These are phyloP conservation scores for Indicator indicator DNA, from an alignment of 2,113 vertebrate genomes.

Conservation along the genomic window DNA sequence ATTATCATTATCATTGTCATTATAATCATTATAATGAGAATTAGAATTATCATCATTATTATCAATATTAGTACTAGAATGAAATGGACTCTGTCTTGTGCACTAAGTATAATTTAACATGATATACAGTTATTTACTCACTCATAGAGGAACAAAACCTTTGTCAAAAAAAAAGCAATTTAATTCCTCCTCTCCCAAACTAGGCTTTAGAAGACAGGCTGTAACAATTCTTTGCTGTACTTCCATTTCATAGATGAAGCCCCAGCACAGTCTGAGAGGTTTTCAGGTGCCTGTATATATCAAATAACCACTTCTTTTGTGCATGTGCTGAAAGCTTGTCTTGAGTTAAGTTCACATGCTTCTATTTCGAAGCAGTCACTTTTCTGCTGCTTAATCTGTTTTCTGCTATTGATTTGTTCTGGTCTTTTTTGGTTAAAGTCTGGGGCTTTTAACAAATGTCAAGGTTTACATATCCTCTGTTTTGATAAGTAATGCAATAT, in stretches of 20 bases:
- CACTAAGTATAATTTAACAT: constrained; percentile 58
- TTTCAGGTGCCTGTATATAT: constrained; percentile 31
- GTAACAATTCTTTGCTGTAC: background rate
- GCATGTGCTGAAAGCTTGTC: constrained; percentile 63
- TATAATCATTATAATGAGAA: no score
- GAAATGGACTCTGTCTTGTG: constrained; percentile 43
- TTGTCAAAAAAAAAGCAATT: constrained; percentile 50
- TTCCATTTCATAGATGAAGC: constrained; percentile 5
- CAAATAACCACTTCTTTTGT: constrained; percentile 18
- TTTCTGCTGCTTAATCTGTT: constrained; percentile 71
- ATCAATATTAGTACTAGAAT: constrained; percentile 31
- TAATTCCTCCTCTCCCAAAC: background rate
- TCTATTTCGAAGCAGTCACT: constrained; percentile 62
- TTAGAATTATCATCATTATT: no score
- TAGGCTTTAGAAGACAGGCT: background rate
- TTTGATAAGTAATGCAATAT: constrained; percentile 83
- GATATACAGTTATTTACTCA: constrained; percentile 51
- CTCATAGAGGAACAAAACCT: constrained; percentile 52
- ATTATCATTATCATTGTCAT: background rate
- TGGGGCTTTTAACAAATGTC: constrained; percentile 77
- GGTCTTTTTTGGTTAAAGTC: constrained; percentile 74
- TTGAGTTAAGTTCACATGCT: constrained; percentile 42
- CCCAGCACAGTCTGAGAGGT: background rate
- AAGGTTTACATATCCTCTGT: constrained; percentile 75
- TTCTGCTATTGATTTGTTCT: constrained; percentile 81